Percentiles rank a stretch among this genome's conserved stretches.
phyloP scores from a whole-genome alignment of 2,888 invertebrate species.

The Neuroscelio doddi region DNA sequence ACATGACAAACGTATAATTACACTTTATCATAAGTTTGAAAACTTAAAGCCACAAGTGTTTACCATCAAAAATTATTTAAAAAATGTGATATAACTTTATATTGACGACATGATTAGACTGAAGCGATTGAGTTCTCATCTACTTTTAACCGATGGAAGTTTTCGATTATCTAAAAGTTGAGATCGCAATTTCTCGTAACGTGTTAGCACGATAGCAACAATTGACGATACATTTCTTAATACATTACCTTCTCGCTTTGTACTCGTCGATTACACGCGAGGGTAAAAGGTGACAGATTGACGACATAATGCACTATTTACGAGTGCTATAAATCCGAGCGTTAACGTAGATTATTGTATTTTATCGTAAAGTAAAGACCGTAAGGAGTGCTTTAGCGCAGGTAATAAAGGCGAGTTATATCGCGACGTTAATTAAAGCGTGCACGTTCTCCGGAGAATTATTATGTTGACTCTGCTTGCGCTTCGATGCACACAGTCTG shows the following conservation, averaged over 20 bases:
- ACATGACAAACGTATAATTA: no score
- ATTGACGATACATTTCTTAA: constrained; percentile 30
- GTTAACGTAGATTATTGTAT: constrained; percentile 42
- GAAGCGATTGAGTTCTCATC: no score
- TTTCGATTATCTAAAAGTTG: no score
- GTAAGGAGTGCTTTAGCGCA: constrained; percentile 22
- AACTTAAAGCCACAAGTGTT: no score
- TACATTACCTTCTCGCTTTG: constrained; percentile 20
- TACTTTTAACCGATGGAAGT: no score
- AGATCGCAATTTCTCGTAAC: background rate
- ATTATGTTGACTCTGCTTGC: background rate
- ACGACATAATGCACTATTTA: constrained; percentile 44
- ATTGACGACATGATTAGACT: no score
- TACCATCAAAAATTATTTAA: no score
- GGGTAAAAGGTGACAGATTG: constrained; percentile 31
- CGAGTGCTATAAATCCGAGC: constrained; percentile 37
- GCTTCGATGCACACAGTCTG: background rate
- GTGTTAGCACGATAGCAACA: constrained; percentile 10
- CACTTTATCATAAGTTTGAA: no score
- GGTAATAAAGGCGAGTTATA: constrained; percentile 32
- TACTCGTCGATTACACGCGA: constrained; percentile 17
- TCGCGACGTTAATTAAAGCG: constrained; percentile 36
- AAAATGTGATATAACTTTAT: no score
- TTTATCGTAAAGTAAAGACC: constrained; percentile 32
- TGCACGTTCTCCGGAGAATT: constrained; percentile 1